Percentiles rank a stretch among this genome's conserved stretches.
These are phyloP conservation scores for Ispidina lecontei DNA, from an alignment of 2,797 vertebrate genomes.

Conservation along the genomic window DNA sequence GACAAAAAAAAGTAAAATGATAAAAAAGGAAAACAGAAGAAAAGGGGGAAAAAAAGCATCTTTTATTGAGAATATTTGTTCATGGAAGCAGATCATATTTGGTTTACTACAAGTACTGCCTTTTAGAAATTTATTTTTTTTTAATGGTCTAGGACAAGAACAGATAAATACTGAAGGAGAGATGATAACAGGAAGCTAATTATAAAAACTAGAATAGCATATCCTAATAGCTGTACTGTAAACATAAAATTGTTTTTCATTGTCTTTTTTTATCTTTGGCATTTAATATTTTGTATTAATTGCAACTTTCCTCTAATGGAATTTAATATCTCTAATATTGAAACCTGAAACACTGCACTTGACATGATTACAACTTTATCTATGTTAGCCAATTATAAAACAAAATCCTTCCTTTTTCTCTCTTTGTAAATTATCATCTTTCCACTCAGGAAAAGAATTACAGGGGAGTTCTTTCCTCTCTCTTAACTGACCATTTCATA, in stretches of 20 bases:
- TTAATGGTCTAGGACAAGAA: background rate
- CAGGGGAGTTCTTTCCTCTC: background rate
- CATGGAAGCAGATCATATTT: background rate
- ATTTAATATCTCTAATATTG: background rate
- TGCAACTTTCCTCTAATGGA: background rate
- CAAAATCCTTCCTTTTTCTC: background rate
- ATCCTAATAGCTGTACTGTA: constrained; percentile 22
- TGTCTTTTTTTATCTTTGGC: background rate
- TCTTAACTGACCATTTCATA: background rate
- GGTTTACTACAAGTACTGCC: background rate
- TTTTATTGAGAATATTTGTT: background rate
- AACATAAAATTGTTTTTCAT: constrained; percentile 34
- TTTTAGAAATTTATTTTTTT: background rate
- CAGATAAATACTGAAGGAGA: constrained; percentile 3
- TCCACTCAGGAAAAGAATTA: background rate
- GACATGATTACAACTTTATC: background rate
- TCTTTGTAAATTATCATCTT: background rate
- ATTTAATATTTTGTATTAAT: constrained; percentile 37
- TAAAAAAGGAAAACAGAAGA: background rate
- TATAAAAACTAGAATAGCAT: constrained; percentile 8
- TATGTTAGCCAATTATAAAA: background rate
- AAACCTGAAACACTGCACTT: constrained; percentile 4
- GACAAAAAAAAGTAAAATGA: background rate
- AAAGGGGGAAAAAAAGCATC: background rate
- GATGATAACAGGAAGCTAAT: constrained; percentile 17